Evolutionary conservation across 2,797 vertebrate genomes (phyloP), one percentile per base, ranked within the genome.

Genomic region (Pipistrellus kuhlii): DNA sequence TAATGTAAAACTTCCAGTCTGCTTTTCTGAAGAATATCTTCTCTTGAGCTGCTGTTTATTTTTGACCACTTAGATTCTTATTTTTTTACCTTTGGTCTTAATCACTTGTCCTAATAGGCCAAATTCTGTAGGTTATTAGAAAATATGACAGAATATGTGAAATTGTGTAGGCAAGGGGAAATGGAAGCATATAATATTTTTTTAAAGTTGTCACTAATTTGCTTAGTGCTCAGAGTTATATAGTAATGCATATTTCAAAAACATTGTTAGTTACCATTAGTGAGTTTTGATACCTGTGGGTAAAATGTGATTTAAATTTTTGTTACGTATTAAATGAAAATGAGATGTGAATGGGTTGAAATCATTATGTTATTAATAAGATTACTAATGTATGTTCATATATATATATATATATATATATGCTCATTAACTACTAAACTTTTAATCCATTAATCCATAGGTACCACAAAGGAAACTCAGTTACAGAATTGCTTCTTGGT

Each of bases 1-100:
- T 90, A 95, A 21, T 82, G 9, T 71, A 92, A 71, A 82, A 89
- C 85, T 91, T 77, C 85, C 59, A 96, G 66, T 66, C 78, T 92
- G 66, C 78, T 90, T 80, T 95, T 96, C 93, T 96, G 90, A 95
- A 93, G 32, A 93, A 93, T 71, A 20, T 88, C 92, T 95, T 95
- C 83, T 97, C 96, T 97, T 95, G 89, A 96, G 78, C 59, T 85
- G 64, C 64, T 89, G 25, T 88, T 93, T 92, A 85, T 88, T 93
- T 57, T 93, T 96, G 73, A 85, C 48, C 21, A 77, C 53, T 77
- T 94, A 69, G 93, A 66, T n/a, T 94, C 68, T 83, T 92, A 4
- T 72, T 88, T 94, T 85, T 86, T 85, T 17, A 53, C 82, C 59
- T 89, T 93, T 85, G 48, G 18, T 86, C 95, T 88, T 90, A 85